These are phyloP conservation scores for Calvadosia cruxmelitensis DNA, from an alignment of 30 jellyfish, hydroid and myxozoan species.

Conservation along the genomic window DNA sequence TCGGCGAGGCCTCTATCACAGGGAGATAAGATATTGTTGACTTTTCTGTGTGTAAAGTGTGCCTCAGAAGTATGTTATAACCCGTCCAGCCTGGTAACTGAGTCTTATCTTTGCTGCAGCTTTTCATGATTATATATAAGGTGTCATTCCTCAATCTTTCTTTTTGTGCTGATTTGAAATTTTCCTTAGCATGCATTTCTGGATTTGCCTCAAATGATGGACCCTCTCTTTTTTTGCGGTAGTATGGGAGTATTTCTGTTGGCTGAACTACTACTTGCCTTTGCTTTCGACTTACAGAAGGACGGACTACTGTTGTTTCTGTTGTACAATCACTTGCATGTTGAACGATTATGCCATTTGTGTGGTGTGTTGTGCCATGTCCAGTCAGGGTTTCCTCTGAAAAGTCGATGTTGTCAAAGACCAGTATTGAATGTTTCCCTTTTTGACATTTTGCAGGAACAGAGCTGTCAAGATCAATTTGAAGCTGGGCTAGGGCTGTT, in stretches of 20 bases:
- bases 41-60: background rate
- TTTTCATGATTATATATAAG: no score
- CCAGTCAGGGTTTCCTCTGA: conserved; percentile 33
- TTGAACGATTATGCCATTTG: conserved; percentile 33
- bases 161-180: no score
- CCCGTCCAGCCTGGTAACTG: conserved; percentile 18
- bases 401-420: conserved; percentile 23
- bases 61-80: background rate
- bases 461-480: background rate
- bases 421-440: conserved; percentile 10
- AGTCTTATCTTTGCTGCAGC: no score
- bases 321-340: background rate
- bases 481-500: conserved; percentile 25
- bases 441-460: conserved; percentile 7
- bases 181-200: no score
- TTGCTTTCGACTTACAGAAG: no score
- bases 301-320: no score
- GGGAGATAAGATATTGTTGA: no score
- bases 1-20: conserved; percentile 17
- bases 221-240: no score
- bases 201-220: no score
- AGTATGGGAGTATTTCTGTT: no score
- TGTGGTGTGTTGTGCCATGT: conserved; percentile 35
- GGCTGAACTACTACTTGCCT: no score
- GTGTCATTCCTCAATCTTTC: no score